Evolutionary conservation across 2,113 vertebrate genomes (phyloP), one percentile per base, ranked within the genome.

Genomic region (Malurus cyaneus): DNA sequence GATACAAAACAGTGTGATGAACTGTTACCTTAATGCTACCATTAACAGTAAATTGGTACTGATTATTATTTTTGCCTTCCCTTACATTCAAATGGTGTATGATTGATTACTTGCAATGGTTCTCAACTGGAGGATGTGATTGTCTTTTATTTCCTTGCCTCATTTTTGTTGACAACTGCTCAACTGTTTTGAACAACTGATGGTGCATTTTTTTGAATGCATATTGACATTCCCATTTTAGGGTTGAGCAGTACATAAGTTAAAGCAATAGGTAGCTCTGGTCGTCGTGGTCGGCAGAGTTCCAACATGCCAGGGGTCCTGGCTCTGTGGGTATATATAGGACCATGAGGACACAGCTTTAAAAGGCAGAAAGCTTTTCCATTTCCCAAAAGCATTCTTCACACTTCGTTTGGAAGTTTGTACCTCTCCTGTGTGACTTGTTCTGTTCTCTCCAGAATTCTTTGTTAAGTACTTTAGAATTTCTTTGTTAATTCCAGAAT

Each of bases 1-100:
- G 52, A 85, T 34, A 77, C 59, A 77, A 80, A 87, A 29, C 53
- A 87, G 21, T 18, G 25, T 57, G 47, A 41, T 82, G 34, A 70
- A 34, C 74, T 73, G 78, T 94, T 92, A 36, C 44, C 31, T 70
- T 83, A 78, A 49, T 85, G 53, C 19, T 86, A 28, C 65, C 20
- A 23, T 78, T 84, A 86, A 67, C 36, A 73, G 47, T 76, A 72
- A 73, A 69, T 94, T 54, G 31, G 50, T 84, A 70, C 39, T 90
- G 42, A 85, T 94, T 56, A 57, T 67, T 86, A 47, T 80, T 92
- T 94, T 87, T 95, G 53, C 59, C 54, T 88, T 81, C 54, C 44
- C 44, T 29, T 88, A 57, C 74, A 77, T 82, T 92, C 53, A 72
- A 14, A 50, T 54, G n/a, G 18, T 42, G 12, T 76, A 32, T 85